Percentiles rank a stretch among this genome's conserved stretches.
phyloP scores from a whole-genome alignment of 2,797 vertebrate genomes.

The Phoeniculus purpureus region DNA sequence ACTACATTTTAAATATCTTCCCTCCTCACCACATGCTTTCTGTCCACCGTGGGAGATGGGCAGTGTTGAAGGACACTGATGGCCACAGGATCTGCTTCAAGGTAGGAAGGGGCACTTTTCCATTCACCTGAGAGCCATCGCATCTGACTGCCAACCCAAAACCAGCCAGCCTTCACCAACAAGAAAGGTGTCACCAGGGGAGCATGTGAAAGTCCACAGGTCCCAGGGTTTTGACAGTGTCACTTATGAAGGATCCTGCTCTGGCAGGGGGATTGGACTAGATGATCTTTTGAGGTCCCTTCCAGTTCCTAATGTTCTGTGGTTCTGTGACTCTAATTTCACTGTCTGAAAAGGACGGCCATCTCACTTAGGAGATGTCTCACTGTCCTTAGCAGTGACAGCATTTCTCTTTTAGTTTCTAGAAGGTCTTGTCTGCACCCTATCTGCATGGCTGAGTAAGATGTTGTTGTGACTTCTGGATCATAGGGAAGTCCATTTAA shows the following conservation, averaged over 20 bases:
- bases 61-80: background rate
- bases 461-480: background rate
- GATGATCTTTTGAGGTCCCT: too few relatives aligned
- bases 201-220: background rate
- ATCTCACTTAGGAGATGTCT: background rate
- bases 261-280: too few relatives aligned
- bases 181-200: background rate
- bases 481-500: background rate
- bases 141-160: background rate
- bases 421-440: background rate
- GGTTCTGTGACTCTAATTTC: background rate
- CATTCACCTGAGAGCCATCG: background rate
- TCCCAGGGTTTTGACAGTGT: background rate
- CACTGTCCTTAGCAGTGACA: background rate
- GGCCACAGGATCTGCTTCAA: background rate
- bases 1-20: background rate
- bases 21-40: background rate
- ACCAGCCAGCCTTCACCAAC: background rate
- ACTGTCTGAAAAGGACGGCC: background rate
- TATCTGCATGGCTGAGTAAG: background rate
- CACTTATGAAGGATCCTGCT: background rate
- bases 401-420: background rate
- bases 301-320: too few relatives aligned
- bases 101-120: background rate
- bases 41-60: accelerated